A percentile compares a stretch with the other conserved stretches of the same genome.
phyloP scores from a whole-genome alignment of 2,888 invertebrate species.

The Globia sparganii region DNA sequence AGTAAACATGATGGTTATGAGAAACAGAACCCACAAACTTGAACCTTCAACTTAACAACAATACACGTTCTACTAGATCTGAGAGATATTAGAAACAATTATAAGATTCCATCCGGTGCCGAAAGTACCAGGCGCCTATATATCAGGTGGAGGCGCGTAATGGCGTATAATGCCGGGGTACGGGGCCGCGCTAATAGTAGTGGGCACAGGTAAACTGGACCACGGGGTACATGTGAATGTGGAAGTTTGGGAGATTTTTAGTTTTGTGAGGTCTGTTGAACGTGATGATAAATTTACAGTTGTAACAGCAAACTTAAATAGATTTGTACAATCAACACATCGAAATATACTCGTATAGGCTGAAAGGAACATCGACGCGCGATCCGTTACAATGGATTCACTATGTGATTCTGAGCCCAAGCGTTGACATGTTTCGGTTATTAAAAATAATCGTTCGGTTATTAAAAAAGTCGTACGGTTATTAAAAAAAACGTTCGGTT shows the following conservation, averaged over 20 bases:
- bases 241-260: neutral
- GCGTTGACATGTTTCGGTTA: too few species aligned
- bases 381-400: too few species aligned
- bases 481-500: too few species aligned
- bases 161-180: conserved; percentile 77
- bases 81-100: conserved; percentile 56
- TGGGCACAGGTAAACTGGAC: conserved; percentile 67
- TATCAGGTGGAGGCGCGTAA: conserved; percentile 77
- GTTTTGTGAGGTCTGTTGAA: neutral
- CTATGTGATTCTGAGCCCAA: too few species aligned
- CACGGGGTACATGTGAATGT: conserved; percentile 10
- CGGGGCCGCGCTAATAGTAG: conserved; percentile 57
- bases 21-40: neutral
- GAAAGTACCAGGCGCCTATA: conserved; percentile 70
- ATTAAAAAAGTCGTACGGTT: too few species aligned
- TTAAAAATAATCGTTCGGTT: too few species aligned
- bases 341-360: too few species aligned
- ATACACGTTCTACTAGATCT: conserved; percentile 28
- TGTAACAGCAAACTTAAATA: too few species aligned
- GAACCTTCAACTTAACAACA: conserved; percentile 22
- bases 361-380: too few species aligned
- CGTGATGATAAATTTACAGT: too few species aligned
- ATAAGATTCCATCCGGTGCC: conserved; percentile 65
- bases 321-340: too few species aligned
- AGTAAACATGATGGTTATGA: neutral